Evolutionary conservation across 2,797 vertebrate genomes (phyloP).

Genomic region (Sandelia bainsii): DNA sequence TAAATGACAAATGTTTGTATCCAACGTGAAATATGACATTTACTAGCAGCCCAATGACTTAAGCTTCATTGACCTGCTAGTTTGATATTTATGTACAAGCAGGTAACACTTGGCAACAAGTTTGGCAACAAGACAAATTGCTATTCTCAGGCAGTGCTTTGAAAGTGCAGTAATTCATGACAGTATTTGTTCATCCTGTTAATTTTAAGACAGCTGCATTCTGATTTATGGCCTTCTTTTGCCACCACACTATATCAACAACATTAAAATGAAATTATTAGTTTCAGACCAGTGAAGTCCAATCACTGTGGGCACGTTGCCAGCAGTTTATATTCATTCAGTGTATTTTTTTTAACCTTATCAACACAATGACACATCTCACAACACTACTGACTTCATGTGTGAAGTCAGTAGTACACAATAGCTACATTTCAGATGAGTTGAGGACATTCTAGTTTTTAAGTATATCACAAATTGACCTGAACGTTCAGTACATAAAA

Average conservation of each 20-base stretch:
- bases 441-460: background rate
- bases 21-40: background rate
- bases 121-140: constrained; percentile 37
- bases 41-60: too few relatives aligned
- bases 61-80: constrained; percentile 7
- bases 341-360: background rate
- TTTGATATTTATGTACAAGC: constrained; percentile 21
- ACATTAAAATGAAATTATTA: constrained; percentile 43
- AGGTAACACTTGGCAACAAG: constrained; percentile 27
- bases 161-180: constrained; percentile 35
- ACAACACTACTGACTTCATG: background rate
- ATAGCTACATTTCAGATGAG: constrained; percentile 7
- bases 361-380: background rate
- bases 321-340: constrained; percentile 2
- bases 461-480: background rate
- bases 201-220: constrained; percentile 43
- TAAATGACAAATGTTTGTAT: background rate
- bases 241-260: constrained; percentile 29
- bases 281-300: constrained; percentile 17
- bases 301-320: constrained; percentile 2
- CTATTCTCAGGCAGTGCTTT: constrained; percentile 19
- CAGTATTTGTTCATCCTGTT: constrained; percentile 52
- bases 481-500: background rate
- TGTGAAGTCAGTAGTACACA: too few relatives aligned
- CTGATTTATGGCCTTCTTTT: constrained; percentile 51